Conservation (phyloP, 2,888 invertebrate species). For the Disparrhopalites patrizii region DNA sequence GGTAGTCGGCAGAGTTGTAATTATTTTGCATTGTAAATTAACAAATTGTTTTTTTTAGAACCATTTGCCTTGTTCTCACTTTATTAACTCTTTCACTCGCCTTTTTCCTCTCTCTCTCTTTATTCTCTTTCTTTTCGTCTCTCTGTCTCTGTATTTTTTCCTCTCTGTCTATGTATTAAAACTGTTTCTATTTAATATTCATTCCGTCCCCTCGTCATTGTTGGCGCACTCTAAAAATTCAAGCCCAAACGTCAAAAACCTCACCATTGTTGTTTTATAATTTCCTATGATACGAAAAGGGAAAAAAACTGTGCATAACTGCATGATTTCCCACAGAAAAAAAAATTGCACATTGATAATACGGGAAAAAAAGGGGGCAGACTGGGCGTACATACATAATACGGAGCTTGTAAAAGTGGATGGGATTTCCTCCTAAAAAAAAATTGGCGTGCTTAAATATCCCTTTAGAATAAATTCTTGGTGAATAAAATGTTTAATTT, state of each 20-base stretch:
- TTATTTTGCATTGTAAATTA: not conserved
- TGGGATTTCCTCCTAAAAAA: not conserved
- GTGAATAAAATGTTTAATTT: constrained; percentile 4
- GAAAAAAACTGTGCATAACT: no score
- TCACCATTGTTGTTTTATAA: no score
- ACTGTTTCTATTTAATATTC: not conserved
- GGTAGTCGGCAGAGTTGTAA: not conserved
- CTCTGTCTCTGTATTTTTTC: not conserved
- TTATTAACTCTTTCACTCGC: no score
- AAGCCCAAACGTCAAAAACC: no score
- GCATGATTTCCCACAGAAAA: no score
- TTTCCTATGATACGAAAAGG: no score
- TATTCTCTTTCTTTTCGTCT: no score
- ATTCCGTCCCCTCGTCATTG: not conserved
- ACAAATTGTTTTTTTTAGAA: no score
- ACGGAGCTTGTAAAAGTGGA: not conserved
- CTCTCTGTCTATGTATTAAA: not conserved
- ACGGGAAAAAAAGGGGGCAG: no score
- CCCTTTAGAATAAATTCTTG: no score
- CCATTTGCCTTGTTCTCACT: not conserved
- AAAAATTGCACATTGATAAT: no score
- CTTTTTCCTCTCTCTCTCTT: not conserved
- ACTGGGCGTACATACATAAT: not conserved
- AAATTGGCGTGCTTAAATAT: not conserved
- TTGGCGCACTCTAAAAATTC: not conserved